Conservation (phyloP, 2,888 invertebrate species). For the Adelphocoris suturalis region DNA sequence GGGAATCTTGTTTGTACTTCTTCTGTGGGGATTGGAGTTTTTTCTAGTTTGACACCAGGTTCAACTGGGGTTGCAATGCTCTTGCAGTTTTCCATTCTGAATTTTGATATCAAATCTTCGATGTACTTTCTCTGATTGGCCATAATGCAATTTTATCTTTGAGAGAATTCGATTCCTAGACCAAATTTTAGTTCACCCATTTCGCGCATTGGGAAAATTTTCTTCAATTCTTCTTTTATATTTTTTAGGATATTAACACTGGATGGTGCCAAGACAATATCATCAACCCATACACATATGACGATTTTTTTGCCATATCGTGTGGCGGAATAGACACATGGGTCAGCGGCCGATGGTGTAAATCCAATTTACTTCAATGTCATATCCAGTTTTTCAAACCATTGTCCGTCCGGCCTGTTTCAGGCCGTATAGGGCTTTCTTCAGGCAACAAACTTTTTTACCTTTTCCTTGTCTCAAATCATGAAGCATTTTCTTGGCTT, state of each 20-base stretch:
- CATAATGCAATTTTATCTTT: not conserved
- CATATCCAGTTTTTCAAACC: conserved; percentile 19
- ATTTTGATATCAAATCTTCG: not conserved
- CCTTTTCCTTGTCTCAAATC: not conserved
- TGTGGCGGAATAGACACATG: not conserved
- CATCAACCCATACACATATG: conserved; percentile 38
- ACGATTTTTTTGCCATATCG: not conserved
- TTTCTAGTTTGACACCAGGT: not conserved
- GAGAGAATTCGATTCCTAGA: conserved; percentile 14
- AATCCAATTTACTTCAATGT: not conserved
- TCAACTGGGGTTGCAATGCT: not conserved
- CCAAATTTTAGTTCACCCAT: not conserved
- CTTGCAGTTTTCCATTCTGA: conserved; percentile 2
- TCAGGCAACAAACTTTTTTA: conserved; percentile 3
- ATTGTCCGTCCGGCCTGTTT: conserved; percentile 56
- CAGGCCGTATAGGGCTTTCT: conserved; percentile 13
- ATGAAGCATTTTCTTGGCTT: not conserved
- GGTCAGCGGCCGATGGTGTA: conserved; percentile 37
- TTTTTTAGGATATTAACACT: not conserved
- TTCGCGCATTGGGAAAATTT: conserved; percentile 23
- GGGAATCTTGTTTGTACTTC: not conserved
- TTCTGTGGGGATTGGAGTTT: not conserved
- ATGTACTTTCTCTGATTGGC: not conserved
- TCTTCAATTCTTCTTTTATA: not conserved
- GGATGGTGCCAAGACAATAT: not conserved